phyloP scores from a whole-genome alignment of 1,140 invertebrate genomes.

The Drosophila pseudoananassae region DNA sequence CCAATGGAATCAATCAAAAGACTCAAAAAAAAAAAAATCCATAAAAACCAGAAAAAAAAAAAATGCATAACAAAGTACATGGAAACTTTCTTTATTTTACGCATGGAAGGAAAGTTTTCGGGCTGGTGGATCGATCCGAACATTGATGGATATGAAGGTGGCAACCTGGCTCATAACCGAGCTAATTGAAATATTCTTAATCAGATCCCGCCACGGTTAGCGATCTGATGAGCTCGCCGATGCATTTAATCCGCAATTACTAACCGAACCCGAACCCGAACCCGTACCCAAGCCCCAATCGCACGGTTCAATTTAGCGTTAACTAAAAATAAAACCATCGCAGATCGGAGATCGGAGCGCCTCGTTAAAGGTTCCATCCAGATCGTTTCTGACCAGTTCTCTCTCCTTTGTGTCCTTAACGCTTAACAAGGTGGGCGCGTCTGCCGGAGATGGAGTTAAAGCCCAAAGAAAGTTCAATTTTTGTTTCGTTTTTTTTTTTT shows the following conservation, averaged over 20 bases:
- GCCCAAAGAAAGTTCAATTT: conserved; percentile 56
- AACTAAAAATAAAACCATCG: conserved; percentile 66
- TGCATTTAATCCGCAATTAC: conserved; percentile 81
- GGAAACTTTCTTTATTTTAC: conserved; percentile 46
- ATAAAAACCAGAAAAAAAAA: not conserved
- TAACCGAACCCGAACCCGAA: conserved; percentile 3
- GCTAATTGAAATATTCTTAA: conserved; percentile 83
- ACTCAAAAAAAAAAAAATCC: not conserved
- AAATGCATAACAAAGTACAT: conserved; percentile 19
- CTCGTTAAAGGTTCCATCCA: conserved; percentile 23
- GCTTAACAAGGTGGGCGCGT: conserved; percentile 78
- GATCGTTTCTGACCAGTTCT: conserved; percentile 15
- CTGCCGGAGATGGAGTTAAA: conserved; percentile 9
- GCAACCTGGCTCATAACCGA: conserved; percentile 22
- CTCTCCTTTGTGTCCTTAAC: conserved; percentile 51
- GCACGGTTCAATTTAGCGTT: conserved; percentile 74
- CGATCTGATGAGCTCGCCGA: conserved; percentile 34
- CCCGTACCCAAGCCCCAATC: not conserved
- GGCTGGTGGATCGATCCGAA: not conserved
- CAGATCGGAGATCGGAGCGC: conserved; percentile 43
- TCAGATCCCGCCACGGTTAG: conserved; percentile 67
- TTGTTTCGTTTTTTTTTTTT: too few relatives aligned
- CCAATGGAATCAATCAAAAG: conserved; percentile 66
- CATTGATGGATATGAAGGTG: conserved; percentile 38
- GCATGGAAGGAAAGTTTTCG: conserved; percentile 19